These are phyloP conservation scores for Brachionichthys hirsutus DNA, from an alignment of 2,113 vertebrate species.

Conservation along the genomic window DNA sequence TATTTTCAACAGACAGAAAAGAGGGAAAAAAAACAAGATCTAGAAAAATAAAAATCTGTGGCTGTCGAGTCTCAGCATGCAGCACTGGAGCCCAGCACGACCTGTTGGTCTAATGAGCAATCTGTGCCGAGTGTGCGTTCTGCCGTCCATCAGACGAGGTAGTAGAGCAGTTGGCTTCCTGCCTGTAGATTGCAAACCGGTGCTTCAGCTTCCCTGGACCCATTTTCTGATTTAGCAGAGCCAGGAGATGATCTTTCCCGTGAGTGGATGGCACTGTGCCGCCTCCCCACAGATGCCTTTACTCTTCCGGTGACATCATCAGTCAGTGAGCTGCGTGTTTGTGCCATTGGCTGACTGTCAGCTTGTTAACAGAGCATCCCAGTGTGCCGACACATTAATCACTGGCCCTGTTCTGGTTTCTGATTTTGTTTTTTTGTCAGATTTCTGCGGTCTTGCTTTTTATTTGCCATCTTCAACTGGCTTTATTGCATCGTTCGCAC, in stretches of 20 bases:
- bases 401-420: constrained; percentile 10
- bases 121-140: constrained; percentile 35
- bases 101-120: constrained; percentile 69
- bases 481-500: constrained; percentile 1
- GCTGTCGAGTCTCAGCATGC: constrained; percentile 60
- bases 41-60: too few species aligned
- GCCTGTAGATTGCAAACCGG: constrained; percentile 31
- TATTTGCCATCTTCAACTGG: neutral
- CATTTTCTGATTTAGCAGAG: constrained; percentile 23
- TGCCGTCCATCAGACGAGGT: constrained; percentile 53
- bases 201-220: neutral
- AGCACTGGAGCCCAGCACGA: constrained; percentile 53
- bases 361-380: constrained; percentile 30
- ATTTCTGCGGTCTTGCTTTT: neutral
- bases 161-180: constrained; percentile 34
- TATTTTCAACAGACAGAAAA: too few species aligned
- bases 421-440: constrained; percentile 10
- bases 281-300: constrained; percentile 34
- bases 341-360: constrained; percentile 40
- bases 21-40: too few species aligned
- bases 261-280: constrained; percentile 44
- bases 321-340: constrained; percentile 31
- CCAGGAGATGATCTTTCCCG: constrained; percentile 53
- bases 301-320: constrained; percentile 39
- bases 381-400: constrained; percentile 37